These are phyloP conservation scores for Incurvaria masculella DNA, from an alignment of 2,888 invertebrate species.

Conservation along the genomic window DNA sequence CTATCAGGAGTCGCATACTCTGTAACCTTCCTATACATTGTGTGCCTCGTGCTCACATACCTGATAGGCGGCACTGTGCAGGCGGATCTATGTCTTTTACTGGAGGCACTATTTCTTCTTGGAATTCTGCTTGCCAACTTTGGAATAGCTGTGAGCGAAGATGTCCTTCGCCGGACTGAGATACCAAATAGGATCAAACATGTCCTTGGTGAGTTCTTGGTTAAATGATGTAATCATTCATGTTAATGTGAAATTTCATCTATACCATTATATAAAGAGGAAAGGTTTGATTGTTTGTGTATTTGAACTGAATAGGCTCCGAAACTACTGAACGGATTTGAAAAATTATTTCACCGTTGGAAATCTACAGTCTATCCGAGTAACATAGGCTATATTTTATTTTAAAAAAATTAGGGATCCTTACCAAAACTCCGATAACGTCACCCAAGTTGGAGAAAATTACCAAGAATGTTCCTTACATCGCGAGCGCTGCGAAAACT, in stretches of 20 bases:
- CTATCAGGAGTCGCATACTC: slow-evolving; percentile 46
- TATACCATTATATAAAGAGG: no score
- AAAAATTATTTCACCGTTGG: no score
- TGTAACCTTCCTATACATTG: slow-evolving; percentile 37
- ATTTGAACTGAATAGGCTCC: no score
- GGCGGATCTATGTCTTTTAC: slow-evolving; percentile 38
- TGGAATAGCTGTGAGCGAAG: slow-evolving; percentile 44
- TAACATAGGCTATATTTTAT: no score
- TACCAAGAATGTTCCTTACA: no score
- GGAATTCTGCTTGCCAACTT: slow-evolving; percentile 42
- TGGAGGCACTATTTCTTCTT: slow-evolving; percentile 45
- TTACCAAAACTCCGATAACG: no score
- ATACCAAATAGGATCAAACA: slow-evolving; percentile 50
- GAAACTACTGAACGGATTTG: no score
- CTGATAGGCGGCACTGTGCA: slow-evolving; percentile 38
- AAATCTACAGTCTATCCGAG: no score
- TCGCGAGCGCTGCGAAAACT: no score
- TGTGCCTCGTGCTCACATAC: slow-evolving; percentile 40
- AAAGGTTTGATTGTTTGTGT: neutral
- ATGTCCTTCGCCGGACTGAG: slow-evolving; percentile 49
- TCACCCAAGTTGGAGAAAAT: no score
- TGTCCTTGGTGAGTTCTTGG: slow-evolving; percentile 37
- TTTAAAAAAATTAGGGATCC: no score
- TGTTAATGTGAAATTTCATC: neutral
- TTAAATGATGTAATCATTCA: neutral